These are phyloP conservation scores for Danaus melanippus DNA, from an alignment of 1,140 invertebrate species.

Conservation along the genomic window DNA sequence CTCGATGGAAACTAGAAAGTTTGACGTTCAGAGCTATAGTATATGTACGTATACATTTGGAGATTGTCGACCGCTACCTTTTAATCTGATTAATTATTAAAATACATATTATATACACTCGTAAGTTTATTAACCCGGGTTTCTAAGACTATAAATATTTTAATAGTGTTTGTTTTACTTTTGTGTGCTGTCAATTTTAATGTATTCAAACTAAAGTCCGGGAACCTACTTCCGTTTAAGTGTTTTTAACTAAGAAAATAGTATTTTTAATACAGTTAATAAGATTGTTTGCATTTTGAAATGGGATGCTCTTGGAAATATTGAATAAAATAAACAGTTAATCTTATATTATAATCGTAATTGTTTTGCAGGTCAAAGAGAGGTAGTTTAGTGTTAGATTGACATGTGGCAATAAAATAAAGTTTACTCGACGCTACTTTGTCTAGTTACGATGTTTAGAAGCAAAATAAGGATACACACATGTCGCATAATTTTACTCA, in stretches of 20 bases:
- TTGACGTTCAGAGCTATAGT: conserved; percentile 33
- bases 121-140: conserved; percentile 5
- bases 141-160: neutral
- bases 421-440: conserved; percentile 29
- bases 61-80: conserved; percentile 26
- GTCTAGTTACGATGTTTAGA: conserved; percentile 80
- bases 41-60: conserved; percentile 27
- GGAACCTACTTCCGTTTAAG: conserved; percentile 55
- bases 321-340: too few relatives aligned
- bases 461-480: conserved; percentile 92
- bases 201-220: conserved; percentile 33
- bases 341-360: too few relatives aligned
- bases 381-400: conserved; percentile 37
- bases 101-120: neutral
- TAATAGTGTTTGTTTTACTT: conserved; percentile 4
- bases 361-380: conserved; percentile 38
- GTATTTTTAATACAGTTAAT: too few relatives aligned
- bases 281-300: too few relatives aligned
- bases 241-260: conserved; percentile 13
- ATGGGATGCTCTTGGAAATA: too few relatives aligned
- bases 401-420: conserved; percentile 62
- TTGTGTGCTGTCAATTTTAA: conserved; percentile 9
- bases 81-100: conserved; percentile 11
- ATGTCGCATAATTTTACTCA: conserved; percentile 93
- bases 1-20: conserved; percentile 34